A percentile compares a stretch with the other conserved stretches of the same genome.
Evolutionary conservation across 2,888 invertebrate genomes (phyloP).

Genomic region (Crepidodera aurea): DNA sequence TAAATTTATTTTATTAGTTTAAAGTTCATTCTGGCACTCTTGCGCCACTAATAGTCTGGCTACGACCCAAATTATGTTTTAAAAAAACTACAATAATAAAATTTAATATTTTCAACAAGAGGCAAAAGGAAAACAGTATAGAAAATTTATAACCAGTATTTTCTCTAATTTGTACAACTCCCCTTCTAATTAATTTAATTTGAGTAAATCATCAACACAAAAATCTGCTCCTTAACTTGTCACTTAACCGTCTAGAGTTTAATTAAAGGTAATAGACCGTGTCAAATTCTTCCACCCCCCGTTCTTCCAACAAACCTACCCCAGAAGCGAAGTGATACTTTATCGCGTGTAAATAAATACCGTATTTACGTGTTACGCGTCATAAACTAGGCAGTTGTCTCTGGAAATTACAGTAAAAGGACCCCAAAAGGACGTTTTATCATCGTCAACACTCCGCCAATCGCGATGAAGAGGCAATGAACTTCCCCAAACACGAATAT

Average conservation of each 20-base stretch:
- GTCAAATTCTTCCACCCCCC: constrained; percentile 1
- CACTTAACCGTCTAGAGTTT: neutral
- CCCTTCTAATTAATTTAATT: constrained; percentile 8
- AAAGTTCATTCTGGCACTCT: too few species aligned
- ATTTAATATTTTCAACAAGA: too few species aligned
- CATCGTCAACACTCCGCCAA: constrained; percentile 20
- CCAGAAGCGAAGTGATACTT: constrained; percentile 14
- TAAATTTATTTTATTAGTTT: too few species aligned
- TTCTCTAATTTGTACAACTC: neutral
- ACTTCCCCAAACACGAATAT: neutral
- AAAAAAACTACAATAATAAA: too few species aligned
- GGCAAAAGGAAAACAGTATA: too few species aligned
- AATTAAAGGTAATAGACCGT: constrained; percentile 25
- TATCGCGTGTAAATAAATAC: constrained; percentile 28
- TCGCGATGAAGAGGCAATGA: constrained; percentile 16
- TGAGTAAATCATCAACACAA: constrained; percentile 8
- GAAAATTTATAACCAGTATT: too few species aligned
- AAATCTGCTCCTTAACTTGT: constrained; percentile 15
- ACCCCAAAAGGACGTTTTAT: constrained; percentile 19
- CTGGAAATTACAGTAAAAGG: constrained; percentile 18
- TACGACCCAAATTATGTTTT: too few species aligned
- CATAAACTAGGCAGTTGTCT: constrained; percentile 26
- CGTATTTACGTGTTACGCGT: constrained; percentile 25
- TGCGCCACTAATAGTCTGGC: too few species aligned
- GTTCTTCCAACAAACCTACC: neutral